These are phyloP conservation scores for Chrysodeixis includens DNA, from an alignment of 2,888 invertebrate genomes.

Conservation along the genomic window DNA sequence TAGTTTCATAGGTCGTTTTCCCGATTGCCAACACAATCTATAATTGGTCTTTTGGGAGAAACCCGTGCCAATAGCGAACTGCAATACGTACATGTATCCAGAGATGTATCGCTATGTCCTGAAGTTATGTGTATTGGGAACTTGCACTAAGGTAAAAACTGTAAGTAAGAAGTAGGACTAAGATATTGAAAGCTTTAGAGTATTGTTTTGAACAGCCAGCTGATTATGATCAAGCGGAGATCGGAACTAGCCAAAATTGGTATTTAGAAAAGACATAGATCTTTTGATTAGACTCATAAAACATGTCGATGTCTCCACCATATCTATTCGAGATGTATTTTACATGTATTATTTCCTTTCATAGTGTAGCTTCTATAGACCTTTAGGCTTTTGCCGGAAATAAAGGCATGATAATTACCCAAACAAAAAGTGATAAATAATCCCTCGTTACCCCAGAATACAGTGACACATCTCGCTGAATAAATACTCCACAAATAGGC, in stretches of 20 bases:
- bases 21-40: background rate
- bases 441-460: background rate
- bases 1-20: background rate
- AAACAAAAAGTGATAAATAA: background rate
- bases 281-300: too few species aligned
- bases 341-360: background rate
- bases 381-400: background rate
- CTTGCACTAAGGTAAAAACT: background rate
- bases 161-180: too few species aligned
- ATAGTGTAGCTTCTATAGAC: background rate
- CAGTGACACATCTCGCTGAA: slow-evolving; percentile 6
- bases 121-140: background rate
- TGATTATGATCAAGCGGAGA: too few species aligned
- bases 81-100: background rate
- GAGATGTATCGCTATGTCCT: background rate
- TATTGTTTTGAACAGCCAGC: too few species aligned
- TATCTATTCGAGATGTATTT: too few species aligned
- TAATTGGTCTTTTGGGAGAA: slow-evolving; percentile 1
- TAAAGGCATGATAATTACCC: background rate
- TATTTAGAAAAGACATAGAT: too few species aligned
- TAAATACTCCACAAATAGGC: slow-evolving; percentile 13
- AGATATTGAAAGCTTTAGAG: too few species aligned
- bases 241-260: too few species aligned
- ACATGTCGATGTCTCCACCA: too few species aligned
- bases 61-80: background rate